Evolutionary conservation across 2,888 invertebrate species (phyloP).

Genomic region (Drosophila diplacantha): DNA sequence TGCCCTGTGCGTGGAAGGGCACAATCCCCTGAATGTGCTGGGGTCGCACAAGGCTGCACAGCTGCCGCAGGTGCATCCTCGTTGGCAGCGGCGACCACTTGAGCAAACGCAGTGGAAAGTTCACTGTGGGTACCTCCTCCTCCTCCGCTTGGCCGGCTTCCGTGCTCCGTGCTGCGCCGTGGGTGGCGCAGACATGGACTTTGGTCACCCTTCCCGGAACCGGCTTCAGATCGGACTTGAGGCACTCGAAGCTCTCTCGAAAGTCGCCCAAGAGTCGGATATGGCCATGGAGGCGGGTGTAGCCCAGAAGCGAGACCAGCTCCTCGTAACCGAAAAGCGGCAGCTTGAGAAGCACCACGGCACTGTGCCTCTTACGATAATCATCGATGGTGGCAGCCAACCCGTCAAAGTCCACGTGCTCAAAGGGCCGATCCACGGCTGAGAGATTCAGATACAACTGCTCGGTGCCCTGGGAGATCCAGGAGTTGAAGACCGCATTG

Average conservation of each 20-base stretch:
- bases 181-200: slow-evolving; percentile 3
- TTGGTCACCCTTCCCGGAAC: slow-evolving; percentile 21
- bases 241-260: slow-evolving; percentile 20
- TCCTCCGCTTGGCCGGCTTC: not conserved
- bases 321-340: slow-evolving; percentile 55
- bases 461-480: slow-evolving; percentile 54
- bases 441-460: slow-evolving; percentile 48
- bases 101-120: slow-evolving; percentile 13
- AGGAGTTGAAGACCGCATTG: slow-evolving; percentile 38
- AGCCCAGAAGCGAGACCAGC: slow-evolving; percentile 32
- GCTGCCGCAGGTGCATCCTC: slow-evolving; percentile 51
- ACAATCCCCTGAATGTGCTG: slow-evolving; percentile 50
- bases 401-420: slow-evolving; percentile 39
- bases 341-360: slow-evolving; percentile 19
- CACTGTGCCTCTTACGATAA: not conserved
- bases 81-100: slow-evolving; percentile 52
- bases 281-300: slow-evolving; percentile 43
- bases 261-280: slow-evolving; percentile 32
- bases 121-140: not conserved
- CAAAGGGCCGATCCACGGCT: slow-evolving; percentile 25
- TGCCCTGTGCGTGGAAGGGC: slow-evolving; percentile 24
- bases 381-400: slow-evolving; percentile 25
- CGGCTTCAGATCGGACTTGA: slow-evolving; percentile 18
- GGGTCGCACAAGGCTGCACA: slow-evolving; percentile 56
- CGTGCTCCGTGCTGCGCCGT: not conserved